Base-by-base conservation (phyloP, 2,113 vertebrate species). In the Corythornis cristatus region DNA sequence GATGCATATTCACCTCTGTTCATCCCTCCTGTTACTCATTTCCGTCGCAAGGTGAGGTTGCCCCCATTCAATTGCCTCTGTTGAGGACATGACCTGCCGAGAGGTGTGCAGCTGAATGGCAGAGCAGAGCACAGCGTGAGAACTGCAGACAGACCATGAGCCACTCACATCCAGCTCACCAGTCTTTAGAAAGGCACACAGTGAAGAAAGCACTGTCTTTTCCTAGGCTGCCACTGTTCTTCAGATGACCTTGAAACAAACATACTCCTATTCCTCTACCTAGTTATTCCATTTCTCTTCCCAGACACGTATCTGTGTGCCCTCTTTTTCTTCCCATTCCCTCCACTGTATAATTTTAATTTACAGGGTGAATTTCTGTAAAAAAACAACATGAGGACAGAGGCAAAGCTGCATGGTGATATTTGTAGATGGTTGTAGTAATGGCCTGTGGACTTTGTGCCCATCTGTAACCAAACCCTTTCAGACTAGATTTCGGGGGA, bases 21-120 rank as follows among this genome's bases (percentile, higher is more conserved):
- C 89, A 76, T 60, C 68, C 84, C 91, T 87, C 58, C 89, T 74
- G 58, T 40, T 73, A 22, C 71, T 91, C 84, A 62, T 90, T 92
- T 89, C 91, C 45, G 0, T 43, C 2, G 8, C 20, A 61, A 72
- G 0, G 0, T 5, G 28, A 66, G 74, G 83, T 40, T 84, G 75
- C 3, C 83, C 54, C 37, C 1, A 4, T 11, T 60, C 68, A 25
- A 48, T 28, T 58, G 51, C 81, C 21, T 53, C 58, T 26, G 77
- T 53, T 53, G 25, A 60, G 90, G 50, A 68, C 80, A 11, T 0
- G 15, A 33, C 50, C 79, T 43, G 51, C 25, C 0, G 12, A 37
- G 71, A 64, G 71, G 5, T 70, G 84, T 46, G 60, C 4, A 10
- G 66, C 37, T 35, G 15, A 54, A 37, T 1, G 48, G 54, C 26